A percentile compares a stretch with the other conserved stretches of the same genome.
phyloP scores from a whole-genome alignment of 2,113 vertebrate genomes.

The Carettochelys insculpta region DNA sequence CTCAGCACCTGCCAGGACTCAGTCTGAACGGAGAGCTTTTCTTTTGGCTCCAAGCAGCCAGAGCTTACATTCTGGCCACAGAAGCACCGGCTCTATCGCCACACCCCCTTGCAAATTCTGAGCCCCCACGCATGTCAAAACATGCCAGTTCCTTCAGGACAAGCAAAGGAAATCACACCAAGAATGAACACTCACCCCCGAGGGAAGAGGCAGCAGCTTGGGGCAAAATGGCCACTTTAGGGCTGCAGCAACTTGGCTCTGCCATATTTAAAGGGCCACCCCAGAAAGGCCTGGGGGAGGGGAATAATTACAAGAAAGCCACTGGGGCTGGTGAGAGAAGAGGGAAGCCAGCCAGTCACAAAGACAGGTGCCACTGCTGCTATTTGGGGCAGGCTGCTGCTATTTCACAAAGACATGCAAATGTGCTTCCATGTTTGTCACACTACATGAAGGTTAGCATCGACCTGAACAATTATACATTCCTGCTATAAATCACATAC shows the following conservation, averaged over 20 bases:
- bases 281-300: neutral
- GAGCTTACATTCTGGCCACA: neutral
- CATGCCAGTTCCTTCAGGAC: neutral
- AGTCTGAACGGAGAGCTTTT: neutral
- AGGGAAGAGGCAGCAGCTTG: neutral
- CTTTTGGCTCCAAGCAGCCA: neutral
- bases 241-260: neutral
- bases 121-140: neutral
- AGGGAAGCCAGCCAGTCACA: neutral
- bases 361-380: neutral
- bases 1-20: neutral
- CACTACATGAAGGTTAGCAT: neutral
- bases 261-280: neutral
- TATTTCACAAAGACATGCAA: neutral
- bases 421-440: neutral
- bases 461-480: neutral
- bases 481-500: neutral
- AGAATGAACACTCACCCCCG: neutral
- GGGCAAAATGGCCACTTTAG: neutral
- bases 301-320: neutral
- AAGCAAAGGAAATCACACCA: neutral
- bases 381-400: neutral
- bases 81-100: neutral
- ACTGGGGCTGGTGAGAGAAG: neutral
- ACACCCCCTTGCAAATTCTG: neutral